phyloP scores from a whole-genome alignment of 1,140 invertebrate genomes.

The Ladona fulva region DNA sequence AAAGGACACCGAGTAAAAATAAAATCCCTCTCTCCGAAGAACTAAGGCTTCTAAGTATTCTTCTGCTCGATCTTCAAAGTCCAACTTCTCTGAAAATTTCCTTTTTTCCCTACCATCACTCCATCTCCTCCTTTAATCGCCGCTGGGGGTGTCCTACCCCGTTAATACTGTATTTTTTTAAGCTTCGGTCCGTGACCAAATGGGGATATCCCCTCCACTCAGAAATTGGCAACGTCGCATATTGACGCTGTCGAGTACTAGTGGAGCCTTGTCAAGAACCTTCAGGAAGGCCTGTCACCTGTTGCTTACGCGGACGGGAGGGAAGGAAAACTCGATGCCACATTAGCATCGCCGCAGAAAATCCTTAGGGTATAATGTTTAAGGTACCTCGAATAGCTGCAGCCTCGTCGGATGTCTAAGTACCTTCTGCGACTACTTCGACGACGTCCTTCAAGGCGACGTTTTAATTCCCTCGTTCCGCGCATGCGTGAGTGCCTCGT shows the following conservation, averaged over 20 bases:
- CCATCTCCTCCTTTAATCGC: not conserved
- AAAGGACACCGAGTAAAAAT: no score
- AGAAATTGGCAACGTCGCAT: not conserved
- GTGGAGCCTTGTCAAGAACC: not conserved
- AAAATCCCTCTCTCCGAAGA: no score
- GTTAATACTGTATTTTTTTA: no score
- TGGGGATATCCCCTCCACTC: not conserved
- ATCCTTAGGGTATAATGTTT: not conserved
- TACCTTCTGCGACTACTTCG: no score
- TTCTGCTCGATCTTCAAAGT: no score
- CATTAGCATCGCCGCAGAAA: constrained; percentile 3
- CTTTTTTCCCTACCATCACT: not conserved
- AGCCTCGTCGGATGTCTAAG: no score
- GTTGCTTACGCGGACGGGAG: not conserved
- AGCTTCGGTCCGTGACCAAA: not conserved
- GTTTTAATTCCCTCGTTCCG: no score
- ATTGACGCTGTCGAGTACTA: not conserved
- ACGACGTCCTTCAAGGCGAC: no score
- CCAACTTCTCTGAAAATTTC: not conserved
- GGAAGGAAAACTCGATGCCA: not conserved
- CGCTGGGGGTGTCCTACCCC: not conserved
- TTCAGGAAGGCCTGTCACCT: not conserved
- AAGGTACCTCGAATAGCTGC: not conserved
- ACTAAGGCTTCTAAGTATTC: no score
- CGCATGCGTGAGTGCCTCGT: no score